phyloP scores from a whole-genome alignment of 2,888 invertebrate genomes.

The Patella pellucida region DNA sequence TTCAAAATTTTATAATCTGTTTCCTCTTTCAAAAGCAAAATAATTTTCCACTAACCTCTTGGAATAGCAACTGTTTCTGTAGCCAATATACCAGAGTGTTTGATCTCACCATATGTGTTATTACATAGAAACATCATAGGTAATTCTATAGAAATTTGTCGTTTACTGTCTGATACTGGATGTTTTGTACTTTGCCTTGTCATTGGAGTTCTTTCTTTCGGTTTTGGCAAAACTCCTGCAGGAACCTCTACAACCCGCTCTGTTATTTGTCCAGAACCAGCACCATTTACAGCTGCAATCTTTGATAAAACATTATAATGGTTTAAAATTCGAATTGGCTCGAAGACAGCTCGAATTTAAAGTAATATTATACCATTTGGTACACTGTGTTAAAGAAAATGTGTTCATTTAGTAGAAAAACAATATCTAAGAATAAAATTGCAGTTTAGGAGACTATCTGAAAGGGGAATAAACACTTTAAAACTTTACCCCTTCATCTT shows the following conservation, averaged over 20 bases:
- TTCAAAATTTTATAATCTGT: too few relatives aligned
- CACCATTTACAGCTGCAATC: background rate
- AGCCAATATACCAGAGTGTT: background rate
- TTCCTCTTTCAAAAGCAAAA: too few relatives aligned
- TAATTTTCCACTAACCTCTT: background rate
- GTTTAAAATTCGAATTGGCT: too few relatives aligned
- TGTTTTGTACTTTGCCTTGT: background rate
- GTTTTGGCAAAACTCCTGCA: background rate
- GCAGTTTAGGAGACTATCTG: too few relatives aligned
- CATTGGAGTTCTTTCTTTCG: background rate
- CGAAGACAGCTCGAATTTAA: too few relatives aligned
- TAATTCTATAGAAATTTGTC: background rate
- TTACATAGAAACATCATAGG: background rate
- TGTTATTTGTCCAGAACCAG: background rate
- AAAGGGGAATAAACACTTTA: too few relatives aligned
- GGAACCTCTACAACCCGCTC: background rate
- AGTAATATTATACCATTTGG: too few relatives aligned
- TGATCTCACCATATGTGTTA: background rate
- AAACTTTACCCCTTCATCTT: too few relatives aligned
- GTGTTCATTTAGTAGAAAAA: too few relatives aligned
- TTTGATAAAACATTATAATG: background rate
- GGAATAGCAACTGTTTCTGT: background rate
- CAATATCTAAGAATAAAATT: too few relatives aligned
- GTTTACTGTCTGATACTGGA: background rate
- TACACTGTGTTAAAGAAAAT: too few relatives aligned